Evolutionary conservation across 2,888 invertebrate genomes (phyloP).

Genomic region (Xylocampa areola): DNA sequence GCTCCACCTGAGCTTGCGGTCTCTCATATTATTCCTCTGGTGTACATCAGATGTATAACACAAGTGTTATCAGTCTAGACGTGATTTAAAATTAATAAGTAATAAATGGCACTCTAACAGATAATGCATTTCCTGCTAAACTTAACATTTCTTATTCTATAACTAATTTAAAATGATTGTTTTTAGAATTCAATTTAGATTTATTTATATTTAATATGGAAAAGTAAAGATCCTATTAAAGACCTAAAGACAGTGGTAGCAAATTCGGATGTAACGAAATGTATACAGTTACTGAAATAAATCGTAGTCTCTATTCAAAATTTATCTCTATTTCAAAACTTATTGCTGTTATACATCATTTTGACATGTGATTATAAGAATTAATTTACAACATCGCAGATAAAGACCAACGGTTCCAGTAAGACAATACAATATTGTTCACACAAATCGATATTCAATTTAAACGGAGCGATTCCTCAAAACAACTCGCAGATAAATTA

Average conservation of each 20-base stretch:
- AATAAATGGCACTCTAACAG: neutral
- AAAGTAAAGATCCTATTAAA: too few relatives aligned
- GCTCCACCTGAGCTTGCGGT: slow-evolving; percentile 70
- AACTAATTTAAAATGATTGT: too few relatives aligned
- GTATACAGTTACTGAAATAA: neutral
- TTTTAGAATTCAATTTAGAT: too few relatives aligned
- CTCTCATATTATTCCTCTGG: slow-evolving; percentile 59
- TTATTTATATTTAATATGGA: too few relatives aligned
- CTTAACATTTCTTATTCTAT: too few relatives aligned
- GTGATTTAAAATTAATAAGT: slow-evolving; percentile 30
- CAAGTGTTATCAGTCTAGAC: slow-evolving; percentile 53
- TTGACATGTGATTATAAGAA: slow-evolving; percentile 29
- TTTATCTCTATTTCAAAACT: neutral
- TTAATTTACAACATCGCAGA: slow-evolving; percentile 41
- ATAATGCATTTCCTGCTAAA: too few relatives aligned
- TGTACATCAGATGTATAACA: slow-evolving; percentile 39
- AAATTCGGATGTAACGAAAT: neutral
- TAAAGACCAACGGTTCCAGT: slow-evolving; percentile 57
- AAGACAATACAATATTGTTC: slow-evolving; percentile 65
- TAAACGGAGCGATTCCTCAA: slow-evolving; percentile 77
- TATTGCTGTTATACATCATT: neutral
- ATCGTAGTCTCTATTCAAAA: too few relatives aligned
- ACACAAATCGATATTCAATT: slow-evolving; percentile 86
- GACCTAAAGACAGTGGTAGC: too few relatives aligned
- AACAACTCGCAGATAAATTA: slow-evolving; percentile 86